These are phyloP conservation scores for Chlorops oryzae DNA, from an alignment of 1,140 invertebrate species.

Conservation along the genomic window DNA sequence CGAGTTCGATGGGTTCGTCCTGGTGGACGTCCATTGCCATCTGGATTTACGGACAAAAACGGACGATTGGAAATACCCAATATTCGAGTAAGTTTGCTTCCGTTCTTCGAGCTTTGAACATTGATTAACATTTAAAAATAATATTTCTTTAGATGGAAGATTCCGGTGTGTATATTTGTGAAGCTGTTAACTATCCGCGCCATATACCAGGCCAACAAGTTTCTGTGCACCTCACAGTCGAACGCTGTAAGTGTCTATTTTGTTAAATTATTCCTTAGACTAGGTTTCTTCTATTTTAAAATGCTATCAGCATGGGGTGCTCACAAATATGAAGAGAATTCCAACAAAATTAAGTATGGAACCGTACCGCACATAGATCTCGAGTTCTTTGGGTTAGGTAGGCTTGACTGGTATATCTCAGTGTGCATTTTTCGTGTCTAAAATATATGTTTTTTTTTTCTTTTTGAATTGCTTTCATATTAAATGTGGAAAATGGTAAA, in stretches of 20 bases:
- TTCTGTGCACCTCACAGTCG: conserved; percentile 62
- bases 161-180: conserved; percentile 74
- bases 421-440: too few species aligned
- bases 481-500: background rate
- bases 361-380: conserved; percentile 44
- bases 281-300: too few species aligned
- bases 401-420: background rate
- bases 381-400: conserved; percentile 48
- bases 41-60: conserved; percentile 61
- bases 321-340: conserved; percentile 33
- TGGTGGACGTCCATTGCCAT: conserved; percentile 63
- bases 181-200: conserved; percentile 60
- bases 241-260: conserved; percentile 61
- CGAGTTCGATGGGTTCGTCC: conserved; percentile 70
- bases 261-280: background rate
- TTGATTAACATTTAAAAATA: background rate
- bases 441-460: too few species aligned
- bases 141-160: conserved; percentile 55
- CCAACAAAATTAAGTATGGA: conserved; percentile 41
- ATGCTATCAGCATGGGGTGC: conserved; percentile 48
- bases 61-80: conserved; percentile 81
- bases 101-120: background rate
- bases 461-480: background rate
- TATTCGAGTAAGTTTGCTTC: conserved; percentile 60
- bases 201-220: conserved; percentile 52